Evolutionary conservation across 2,797 vertebrate genomes (phyloP).

Genomic region (Anguilla obscura): DNA sequence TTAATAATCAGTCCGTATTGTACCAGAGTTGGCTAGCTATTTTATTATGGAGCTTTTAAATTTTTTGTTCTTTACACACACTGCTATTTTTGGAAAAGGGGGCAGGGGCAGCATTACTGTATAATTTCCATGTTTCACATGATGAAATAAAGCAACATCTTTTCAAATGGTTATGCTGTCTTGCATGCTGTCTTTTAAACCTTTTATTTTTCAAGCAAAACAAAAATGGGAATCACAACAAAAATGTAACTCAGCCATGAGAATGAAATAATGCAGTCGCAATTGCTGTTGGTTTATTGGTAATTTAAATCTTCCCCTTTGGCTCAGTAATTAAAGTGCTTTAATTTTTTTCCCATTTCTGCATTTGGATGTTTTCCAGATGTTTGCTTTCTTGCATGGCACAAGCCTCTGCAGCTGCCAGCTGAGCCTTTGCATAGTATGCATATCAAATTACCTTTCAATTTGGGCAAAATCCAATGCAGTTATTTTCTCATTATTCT

Average conservation of each 20-base stretch:
- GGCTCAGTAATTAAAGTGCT: neutral
- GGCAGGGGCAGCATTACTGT: conserved; percentile 49
- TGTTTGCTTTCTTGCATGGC: neutral
- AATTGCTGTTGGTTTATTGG: neutral
- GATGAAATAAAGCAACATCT: conserved; percentile 48
- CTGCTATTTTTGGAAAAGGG: conserved; percentile 71
- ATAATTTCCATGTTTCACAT: conserved; percentile 55
- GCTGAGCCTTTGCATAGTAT: neutral
- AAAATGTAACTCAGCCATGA: neutral
- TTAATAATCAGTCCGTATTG: conserved; percentile 65
- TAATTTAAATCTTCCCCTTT: neutral
- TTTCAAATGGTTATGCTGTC: conserved; percentile 22
- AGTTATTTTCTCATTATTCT: neutral
- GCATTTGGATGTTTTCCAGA: neutral
- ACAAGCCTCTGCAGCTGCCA: neutral
- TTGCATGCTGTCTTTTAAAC: neutral
- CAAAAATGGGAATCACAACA: neutral
- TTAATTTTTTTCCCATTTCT: neutral
- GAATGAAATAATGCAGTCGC: neutral
- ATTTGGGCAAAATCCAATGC: neutral
- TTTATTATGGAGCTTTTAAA: conserved; percentile 79
- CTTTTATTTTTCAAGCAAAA: neutral
- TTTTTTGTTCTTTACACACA: conserved; percentile 72
- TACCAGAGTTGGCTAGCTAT: conserved; percentile 73
- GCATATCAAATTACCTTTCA: neutral